phyloP scores from a whole-genome alignment of 2,888 invertebrate species.

The Lepidochrysops patricia region DNA sequence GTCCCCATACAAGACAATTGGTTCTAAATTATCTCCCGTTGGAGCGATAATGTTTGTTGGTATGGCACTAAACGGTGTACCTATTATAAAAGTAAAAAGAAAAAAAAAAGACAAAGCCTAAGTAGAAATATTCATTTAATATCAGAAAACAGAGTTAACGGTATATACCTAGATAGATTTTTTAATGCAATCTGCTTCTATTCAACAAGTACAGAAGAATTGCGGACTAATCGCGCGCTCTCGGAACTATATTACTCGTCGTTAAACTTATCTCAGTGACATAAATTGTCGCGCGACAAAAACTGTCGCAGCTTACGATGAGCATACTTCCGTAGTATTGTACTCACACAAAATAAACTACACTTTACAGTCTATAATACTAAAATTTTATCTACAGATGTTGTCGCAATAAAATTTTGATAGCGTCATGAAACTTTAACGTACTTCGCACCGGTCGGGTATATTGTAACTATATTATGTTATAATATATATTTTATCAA shows the following conservation, averaged over 20 bases:
- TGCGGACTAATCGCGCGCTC: not conserved
- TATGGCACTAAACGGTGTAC: too few species aligned
- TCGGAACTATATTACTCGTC: not conserved
- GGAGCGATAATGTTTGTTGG: too few species aligned
- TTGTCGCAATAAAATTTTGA: not conserved
- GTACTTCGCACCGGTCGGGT: not conserved
- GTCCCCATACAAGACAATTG: too few species aligned
- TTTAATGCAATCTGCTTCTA: too few species aligned
- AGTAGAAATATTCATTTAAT: too few species aligned
- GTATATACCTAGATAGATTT: too few species aligned
- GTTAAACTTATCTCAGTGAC: not conserved
- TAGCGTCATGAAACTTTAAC: not conserved
- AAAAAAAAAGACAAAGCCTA: too few species aligned
- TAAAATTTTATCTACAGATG: not conserved
- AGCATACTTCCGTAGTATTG: not conserved
- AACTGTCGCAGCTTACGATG: not conserved
- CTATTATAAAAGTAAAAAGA: too few species aligned
- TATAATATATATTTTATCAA: too few species aligned
- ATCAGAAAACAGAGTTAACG: too few species aligned
- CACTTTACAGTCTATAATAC: not conserved
- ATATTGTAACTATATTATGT: too few species aligned
- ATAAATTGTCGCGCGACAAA: not conserved
- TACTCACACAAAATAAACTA: not conserved
- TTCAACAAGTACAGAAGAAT: not conserved
- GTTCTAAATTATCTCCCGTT: too few species aligned